Percentiles rank a stretch among this genome's conserved stretches.
Evolutionary conservation across 2,113 vertebrate species (phyloP).

Genomic region (Tretioscincus oriximinensis): DNA sequence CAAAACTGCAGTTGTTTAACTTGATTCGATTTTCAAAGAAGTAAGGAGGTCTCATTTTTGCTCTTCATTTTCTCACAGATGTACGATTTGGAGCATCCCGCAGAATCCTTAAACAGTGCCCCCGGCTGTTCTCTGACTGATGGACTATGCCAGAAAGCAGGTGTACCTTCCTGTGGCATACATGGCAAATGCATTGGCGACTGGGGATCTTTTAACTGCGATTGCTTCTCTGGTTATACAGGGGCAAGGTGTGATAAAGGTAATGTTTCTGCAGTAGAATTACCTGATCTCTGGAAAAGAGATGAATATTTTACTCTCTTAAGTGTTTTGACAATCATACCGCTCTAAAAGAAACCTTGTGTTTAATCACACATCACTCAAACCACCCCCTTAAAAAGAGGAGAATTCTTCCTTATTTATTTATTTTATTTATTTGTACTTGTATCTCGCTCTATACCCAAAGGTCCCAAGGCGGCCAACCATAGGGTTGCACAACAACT

Average conservation of each 20-base stretch:
- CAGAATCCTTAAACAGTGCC: conserved; percentile 79
- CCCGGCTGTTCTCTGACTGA: conserved; percentile 80
- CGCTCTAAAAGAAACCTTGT: too few relatives aligned
- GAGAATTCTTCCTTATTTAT: too few relatives aligned
- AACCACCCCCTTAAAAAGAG: too few relatives aligned
- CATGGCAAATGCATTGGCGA: conserved; percentile 80
- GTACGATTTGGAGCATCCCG: conserved; percentile 81
- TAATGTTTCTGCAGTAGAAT: conserved; percentile 45
- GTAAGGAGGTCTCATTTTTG: background rate
- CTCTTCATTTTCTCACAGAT: conserved; percentile 66
- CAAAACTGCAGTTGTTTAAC: background rate
- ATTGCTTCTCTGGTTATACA: conserved; percentile 80
- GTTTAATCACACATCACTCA: too few relatives aligned
- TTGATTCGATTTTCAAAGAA: background rate
- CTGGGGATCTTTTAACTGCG: conserved; percentile 84
- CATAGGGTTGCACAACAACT: too few relatives aligned
- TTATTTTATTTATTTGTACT: too few relatives aligned
- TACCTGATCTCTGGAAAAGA: background rate
- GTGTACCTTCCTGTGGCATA: conserved; percentile 77
- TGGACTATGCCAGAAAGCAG: conserved; percentile 74
- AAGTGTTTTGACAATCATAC: background rate
- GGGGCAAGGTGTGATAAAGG: conserved; percentile 83
- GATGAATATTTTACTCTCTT: too few relatives aligned
- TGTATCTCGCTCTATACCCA: too few relatives aligned
- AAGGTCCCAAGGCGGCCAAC: too few relatives aligned